Percentiles rank a stretch among this genome's conserved stretches.
phyloP scores from a whole-genome alignment of 2,797 vertebrate genomes.

The Coendou prehensilis region DNA sequence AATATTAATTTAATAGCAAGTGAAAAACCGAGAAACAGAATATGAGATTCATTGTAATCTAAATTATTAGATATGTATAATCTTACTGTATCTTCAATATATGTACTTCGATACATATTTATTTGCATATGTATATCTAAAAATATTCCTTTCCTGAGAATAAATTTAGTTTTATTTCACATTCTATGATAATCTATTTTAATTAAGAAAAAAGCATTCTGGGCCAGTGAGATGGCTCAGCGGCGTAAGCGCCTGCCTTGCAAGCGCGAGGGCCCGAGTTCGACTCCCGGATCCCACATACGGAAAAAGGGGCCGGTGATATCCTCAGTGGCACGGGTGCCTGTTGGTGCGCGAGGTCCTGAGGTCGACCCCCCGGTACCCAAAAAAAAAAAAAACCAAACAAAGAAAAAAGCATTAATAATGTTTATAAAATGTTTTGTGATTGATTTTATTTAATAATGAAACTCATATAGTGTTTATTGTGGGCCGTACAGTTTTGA shows the following conservation, averaged over 20 bases:
- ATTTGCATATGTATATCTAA: not conserved
- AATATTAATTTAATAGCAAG: not conserved
- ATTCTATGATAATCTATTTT: not conserved
- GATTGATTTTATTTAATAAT: conserved; percentile 46
- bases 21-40: not conserved
- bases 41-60: not conserved
- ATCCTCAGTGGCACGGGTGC: no score
- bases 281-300: no score
- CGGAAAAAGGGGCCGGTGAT: no score
- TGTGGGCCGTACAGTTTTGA: not conserved
- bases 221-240: no score
- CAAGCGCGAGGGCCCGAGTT: no score
- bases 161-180: not conserved
- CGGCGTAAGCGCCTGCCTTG: no score
- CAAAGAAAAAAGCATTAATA: not conserved
- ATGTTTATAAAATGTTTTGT: not conserved
- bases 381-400: no score
- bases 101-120: not conserved
- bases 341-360: no score
- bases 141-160: not conserved
- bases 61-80: not conserved
- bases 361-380: no score
- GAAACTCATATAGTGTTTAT: not conserved
- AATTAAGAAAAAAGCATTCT: not conserved
- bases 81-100: not conserved